Evolutionary conservation across 2,888 invertebrate species (phyloP).

Genomic region (Lasioglossum calceatum): DNA sequence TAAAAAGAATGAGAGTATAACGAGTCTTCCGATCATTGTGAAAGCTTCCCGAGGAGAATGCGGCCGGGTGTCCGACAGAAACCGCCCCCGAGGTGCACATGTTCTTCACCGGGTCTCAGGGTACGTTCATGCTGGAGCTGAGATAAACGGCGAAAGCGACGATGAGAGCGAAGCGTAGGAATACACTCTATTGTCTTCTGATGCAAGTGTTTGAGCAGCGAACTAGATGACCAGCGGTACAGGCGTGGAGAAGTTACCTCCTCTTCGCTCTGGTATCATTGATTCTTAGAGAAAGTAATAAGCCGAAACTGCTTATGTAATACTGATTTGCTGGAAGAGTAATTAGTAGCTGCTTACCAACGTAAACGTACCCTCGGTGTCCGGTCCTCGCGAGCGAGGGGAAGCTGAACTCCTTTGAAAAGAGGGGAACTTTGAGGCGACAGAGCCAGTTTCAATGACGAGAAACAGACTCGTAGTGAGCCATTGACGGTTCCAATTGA

Average conservation of each 20-base stretch:
- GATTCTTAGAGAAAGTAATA: not conserved
- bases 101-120: slow-evolving; percentile 20
- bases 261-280: slow-evolving; percentile 1
- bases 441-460: not conserved
- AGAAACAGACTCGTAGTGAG: not conserved
- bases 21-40: not conserved
- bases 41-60: slow-evolving; percentile 8
- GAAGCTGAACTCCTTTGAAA: not conserved
- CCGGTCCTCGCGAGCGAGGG: not conserved
- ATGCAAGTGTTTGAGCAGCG: not conserved
- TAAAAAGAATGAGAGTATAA: not conserved
- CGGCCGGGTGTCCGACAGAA: slow-evolving; percentile 9
- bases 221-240: not conserved
- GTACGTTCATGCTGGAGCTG: not conserved
- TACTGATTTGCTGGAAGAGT: not conserved
- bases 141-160: slow-evolving; percentile 1
- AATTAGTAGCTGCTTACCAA: not conserved
- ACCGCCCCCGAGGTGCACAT: slow-evolving; percentile 32
- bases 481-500: not conserved
- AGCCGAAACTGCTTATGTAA: not conserved
- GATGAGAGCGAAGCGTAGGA: not conserved
- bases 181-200: slow-evolving; percentile 2
- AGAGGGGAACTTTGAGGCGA: too few relatives aligned
- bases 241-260: not conserved
- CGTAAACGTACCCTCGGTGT: not conserved